Base-by-base conservation (phyloP, 2,888 invertebrate genomes). In the Cheilosia vernalis region DNA sequence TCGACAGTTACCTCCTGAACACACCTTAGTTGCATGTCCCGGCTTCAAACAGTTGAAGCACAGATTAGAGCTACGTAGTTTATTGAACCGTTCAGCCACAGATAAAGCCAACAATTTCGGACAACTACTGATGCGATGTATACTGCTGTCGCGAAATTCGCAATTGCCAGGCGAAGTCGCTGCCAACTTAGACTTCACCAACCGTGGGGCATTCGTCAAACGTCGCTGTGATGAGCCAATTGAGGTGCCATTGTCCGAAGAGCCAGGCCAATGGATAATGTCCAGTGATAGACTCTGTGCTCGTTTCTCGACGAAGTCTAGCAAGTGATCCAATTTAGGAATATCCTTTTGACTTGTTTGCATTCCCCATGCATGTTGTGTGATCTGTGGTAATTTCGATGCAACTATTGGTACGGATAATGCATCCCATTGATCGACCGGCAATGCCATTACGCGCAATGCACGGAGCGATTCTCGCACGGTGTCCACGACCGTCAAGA, bases 21-120 rank as follows among this genome's bases (percentile, higher is more conserved):
- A 40, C 3, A 33, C 9, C 17, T 58, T 40, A 13, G 21, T 58
- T 37, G 37, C 37, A 58, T 40, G 40, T 37, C 58, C 13, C 33
- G 69, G 58, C 47, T 13, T 53, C 55, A 64, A 64, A 19, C 66
- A 74, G n/a, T 74, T 74, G 49, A 47, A 64, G 49, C 55, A 56
- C 7, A 55, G 13, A 37, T 74, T 47, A n/a, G 74, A 64, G 21
- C 63, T 42, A 33, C 33, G 51, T 13, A 72, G 17, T 40, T 72
- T 61, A 15, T 51, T 49, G 51, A 72, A 72, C 2, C 60, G 60
- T 49, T 73, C 73, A 55, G 73, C 63, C 64, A 74, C 66, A 19
- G 61, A 19, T 3, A 63, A 9, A 13, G 9, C 30, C 27, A 60
- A 1, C 40, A 60, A 60, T 40, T 55, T 73, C 4, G 63, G 55